Conservation (phyloP, 2,888 invertebrate species). For the Odontomyia ornata region DNA sequence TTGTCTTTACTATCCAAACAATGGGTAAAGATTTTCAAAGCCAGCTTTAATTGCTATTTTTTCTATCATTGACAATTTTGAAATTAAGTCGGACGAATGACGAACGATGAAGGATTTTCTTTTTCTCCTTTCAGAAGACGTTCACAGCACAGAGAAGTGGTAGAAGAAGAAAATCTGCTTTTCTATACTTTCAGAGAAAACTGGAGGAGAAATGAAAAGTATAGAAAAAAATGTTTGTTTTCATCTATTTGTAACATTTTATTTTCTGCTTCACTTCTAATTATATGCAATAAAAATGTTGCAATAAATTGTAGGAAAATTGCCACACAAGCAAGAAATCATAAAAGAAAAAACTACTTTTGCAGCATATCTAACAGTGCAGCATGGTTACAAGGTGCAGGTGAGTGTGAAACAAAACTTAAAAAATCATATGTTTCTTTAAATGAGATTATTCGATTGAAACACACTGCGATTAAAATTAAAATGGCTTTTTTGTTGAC, state of each 20-base stretch:
- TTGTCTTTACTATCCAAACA: conserved; percentile 39
- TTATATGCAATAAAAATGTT: conserved; percentile 7
- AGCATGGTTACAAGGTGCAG: background rate
- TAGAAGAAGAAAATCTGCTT: background rate
- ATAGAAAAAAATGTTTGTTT: conserved; percentile 25
- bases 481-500: background rate
- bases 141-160: background rate
- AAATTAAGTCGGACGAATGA: conserved; percentile 1
- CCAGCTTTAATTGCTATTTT: conserved; percentile 33
- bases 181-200: conserved; percentile 31
- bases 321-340: conserved; percentile 7
- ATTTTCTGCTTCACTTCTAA: background rate
- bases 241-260: background rate
- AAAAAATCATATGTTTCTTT: background rate
- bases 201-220: conserved; percentile 39
- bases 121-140: conserved; percentile 2
- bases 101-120: background rate
- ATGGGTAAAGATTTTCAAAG: conserved; percentile 42
- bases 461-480: background rate
- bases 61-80: conserved; percentile 35
- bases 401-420: background rate
- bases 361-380: conserved; percentile 21
- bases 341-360: background rate
- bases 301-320: conserved; percentile 4
- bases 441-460: background rate